phyloP scores from a whole-genome alignment of 2,888 invertebrate species.

The Cetonia aurata region DNA sequence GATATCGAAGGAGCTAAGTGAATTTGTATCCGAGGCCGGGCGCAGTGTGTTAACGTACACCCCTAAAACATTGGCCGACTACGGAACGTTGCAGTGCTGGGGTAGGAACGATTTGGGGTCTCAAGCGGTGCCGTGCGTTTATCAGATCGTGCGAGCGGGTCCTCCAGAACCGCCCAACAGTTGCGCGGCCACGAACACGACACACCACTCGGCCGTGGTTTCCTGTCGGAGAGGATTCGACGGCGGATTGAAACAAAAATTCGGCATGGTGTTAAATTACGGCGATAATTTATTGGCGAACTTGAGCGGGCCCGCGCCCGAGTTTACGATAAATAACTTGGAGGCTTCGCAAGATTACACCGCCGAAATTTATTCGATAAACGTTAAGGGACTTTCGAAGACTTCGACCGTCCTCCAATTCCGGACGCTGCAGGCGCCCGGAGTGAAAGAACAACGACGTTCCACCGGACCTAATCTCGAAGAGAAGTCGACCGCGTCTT shows the following conservation, averaged over 20 bases:
- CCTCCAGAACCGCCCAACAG: slow-evolving; percentile 70
- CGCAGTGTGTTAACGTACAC: slow-evolving; percentile 67
- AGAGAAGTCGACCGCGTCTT: slow-evolving; percentile 57
- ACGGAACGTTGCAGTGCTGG: slow-evolving; percentile 84
- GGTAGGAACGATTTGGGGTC: slow-evolving; percentile 79
- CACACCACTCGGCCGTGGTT: slow-evolving; percentile 68
- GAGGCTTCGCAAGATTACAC: slow-evolving; percentile 68
- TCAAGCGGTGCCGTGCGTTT: slow-evolving; percentile 80
- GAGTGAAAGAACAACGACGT: slow-evolving; percentile 66
- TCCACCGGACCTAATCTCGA: slow-evolving; percentile 61
- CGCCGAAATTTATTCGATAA: slow-evolving; percentile 74
- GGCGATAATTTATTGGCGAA: slow-evolving; percentile 63
- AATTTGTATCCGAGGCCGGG: slow-evolving; percentile 64
- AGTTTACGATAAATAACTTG: slow-evolving; percentile 68
- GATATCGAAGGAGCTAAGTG: slow-evolving; percentile 64
- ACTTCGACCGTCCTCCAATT: slow-evolving; percentile 64
- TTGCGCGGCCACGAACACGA: slow-evolving; percentile 68
- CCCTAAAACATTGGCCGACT: slow-evolving; percentile 74
- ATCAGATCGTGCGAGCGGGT: slow-evolving; percentile 79
- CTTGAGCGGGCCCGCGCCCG: slow-evolving; percentile 63
- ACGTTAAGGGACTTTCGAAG: slow-evolving; percentile 72
- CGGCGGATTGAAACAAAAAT: slow-evolving; percentile 69
- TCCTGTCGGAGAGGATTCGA: slow-evolving; percentile 70
- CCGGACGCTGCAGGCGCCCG: slow-evolving; percentile 67
- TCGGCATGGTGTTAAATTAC: slow-evolving; percentile 63